Conservation (phyloP, 37 sponge, comb jelly and placozoan species). For the Mnemiopsis leidyi region DNA sequence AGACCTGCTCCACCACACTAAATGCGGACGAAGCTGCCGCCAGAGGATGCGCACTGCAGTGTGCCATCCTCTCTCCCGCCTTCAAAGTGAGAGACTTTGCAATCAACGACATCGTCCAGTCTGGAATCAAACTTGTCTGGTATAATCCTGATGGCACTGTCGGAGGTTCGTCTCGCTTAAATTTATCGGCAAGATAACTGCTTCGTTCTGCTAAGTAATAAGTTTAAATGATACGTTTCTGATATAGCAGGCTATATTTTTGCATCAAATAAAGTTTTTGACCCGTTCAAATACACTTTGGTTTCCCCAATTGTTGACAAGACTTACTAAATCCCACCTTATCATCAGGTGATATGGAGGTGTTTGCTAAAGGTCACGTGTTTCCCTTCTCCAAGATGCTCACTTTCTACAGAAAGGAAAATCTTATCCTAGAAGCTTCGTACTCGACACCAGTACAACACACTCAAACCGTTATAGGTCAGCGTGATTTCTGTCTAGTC, state of each 20-base stretch:
- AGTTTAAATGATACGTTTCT: too few species aligned
- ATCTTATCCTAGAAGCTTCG: conserved; percentile 72
- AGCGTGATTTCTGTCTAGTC: neutral
- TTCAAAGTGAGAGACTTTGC: conserved; percentile 92
- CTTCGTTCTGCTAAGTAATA: too few species aligned
- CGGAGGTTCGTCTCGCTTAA: conserved; percentile 42
- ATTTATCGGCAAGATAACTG: too few species aligned
- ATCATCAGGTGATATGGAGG: conserved; percentile 77
- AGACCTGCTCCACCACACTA: conserved; percentile 86
- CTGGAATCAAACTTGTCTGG: conserved; percentile 85
- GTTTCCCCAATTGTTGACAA: too few species aligned
- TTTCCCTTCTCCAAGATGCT: conserved; percentile 85
- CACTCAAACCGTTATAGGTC: conserved; percentile 1
- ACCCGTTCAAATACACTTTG: too few species aligned
- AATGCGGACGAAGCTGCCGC: conserved; percentile 95
- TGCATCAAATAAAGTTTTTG: too few species aligned
- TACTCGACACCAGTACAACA: conserved; percentile 67
- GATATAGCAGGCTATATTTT: too few species aligned
- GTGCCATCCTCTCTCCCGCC: conserved; percentile 96
- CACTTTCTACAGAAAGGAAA: conserved; percentile 82
- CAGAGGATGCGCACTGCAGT: conserved; percentile 96
- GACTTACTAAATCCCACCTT: too few species aligned
- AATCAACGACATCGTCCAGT: conserved; percentile 77
- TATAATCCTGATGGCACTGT: conserved; percentile 64
- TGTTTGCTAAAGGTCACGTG: conserved; percentile 75